phyloP scores from a whole-genome alignment of 2,888 invertebrate species.

The Agrotis ipsilon region DNA sequence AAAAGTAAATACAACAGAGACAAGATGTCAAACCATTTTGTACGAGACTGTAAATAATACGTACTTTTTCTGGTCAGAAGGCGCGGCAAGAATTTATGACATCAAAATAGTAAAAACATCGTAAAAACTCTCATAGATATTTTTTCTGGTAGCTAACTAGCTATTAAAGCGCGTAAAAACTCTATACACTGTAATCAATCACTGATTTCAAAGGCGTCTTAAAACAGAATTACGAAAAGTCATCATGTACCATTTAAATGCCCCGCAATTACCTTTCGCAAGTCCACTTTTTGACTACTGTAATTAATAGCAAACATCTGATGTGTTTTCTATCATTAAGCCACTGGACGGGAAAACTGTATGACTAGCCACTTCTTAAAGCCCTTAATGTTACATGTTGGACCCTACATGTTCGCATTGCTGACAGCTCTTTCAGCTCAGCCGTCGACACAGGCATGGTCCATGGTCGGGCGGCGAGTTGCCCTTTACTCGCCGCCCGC shows the following conservation, averaged over 20 bases:
- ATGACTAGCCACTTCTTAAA: no score
- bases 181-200: neutral
- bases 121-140: neutral
- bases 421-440: no score
- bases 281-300: no score
- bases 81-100: conserved; percentile 1
- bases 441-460: no score
- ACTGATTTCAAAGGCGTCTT: neutral
- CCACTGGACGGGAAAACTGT: no score
- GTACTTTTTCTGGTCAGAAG: neutral
- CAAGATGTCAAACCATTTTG: conserved; percentile 4
- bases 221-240: neutral
- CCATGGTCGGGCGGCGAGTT: no score
- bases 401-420: no score
- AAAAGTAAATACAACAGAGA: conserved; percentile 8
- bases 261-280: no score
- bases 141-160: neutral
- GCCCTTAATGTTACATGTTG: no score
- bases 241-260: neutral
- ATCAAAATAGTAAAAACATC: conserved; percentile 9
- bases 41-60: conserved; percentile 3
- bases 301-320: no score
- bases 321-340: no score
- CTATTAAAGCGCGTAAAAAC: neutral
- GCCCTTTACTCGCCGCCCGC: no score